Evolutionary conservation across 1,140 invertebrate species (phyloP).

Genomic region (Rhyacophila brunnea): DNA sequence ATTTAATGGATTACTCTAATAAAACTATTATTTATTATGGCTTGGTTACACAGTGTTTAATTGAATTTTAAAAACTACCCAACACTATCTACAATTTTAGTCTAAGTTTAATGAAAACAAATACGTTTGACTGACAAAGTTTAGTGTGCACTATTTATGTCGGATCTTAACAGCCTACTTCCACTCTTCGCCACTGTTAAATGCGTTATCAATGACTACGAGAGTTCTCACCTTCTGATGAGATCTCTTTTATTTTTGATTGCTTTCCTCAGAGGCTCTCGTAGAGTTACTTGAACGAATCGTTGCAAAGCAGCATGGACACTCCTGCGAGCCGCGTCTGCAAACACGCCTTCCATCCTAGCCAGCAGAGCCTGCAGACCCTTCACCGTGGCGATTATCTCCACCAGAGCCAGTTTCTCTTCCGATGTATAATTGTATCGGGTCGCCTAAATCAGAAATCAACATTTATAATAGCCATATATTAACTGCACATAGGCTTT

Average conservation of each 20-base stretch:
- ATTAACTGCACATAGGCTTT: not conserved
- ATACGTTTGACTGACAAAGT: no score
- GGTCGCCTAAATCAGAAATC: constrained; percentile 63
- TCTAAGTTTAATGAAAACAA: no score
- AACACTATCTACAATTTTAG: no score
- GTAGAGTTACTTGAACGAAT: constrained; percentile 88
- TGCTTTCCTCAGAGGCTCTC: constrained; percentile 93
- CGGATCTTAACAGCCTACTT: no score
- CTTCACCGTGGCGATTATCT: constrained; percentile 99
- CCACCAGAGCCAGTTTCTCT: constrained; percentile 97
- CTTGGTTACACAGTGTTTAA: no score
- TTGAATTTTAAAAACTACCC: no score
- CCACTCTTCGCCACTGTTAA: not conserved
- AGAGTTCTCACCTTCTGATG: constrained; percentile 71
- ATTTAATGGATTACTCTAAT: no score
- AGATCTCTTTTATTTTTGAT: constrained; percentile 98
- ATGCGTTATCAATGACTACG: not conserved
- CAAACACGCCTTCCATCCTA: constrained; percentile 96
- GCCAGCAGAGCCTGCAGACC: constrained; percentile 97
- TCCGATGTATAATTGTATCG: constrained; percentile 97
- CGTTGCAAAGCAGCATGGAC: constrained; percentile 98
- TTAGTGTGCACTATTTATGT: no score
- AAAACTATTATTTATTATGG: no score
- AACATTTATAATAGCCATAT: not conserved
- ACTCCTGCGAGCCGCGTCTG: constrained; percentile 90